phyloP scores from a whole-genome alignment of 2,113 vertebrate genomes.

The Lagenorhynchus albirostris region DNA sequence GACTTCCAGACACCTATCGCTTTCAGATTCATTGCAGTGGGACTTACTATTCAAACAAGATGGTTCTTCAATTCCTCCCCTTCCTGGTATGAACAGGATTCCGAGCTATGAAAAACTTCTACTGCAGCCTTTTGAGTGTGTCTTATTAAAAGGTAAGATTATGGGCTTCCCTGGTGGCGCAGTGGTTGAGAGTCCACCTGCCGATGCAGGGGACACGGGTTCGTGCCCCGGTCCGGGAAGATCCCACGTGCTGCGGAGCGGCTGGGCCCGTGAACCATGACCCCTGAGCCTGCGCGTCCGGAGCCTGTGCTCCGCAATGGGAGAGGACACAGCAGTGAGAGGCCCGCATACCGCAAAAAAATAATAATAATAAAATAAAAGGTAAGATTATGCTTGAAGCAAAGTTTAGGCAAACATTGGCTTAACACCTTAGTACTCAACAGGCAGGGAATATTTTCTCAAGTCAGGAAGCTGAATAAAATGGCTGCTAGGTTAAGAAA shows the following conservation, averaged over 20 bases:
- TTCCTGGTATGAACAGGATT: background rate
- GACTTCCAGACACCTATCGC: background rate
- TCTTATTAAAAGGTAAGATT: conserved; percentile 70
- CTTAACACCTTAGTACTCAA: conserved; percentile 21
- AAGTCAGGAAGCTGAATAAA: conserved; percentile 39
- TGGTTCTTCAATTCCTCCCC: conserved; percentile 21
- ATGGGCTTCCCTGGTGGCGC: background rate
- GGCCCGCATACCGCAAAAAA: no score
- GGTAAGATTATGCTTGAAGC: conserved; percentile 60
- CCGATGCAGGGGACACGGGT: no score
- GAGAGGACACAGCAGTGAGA: no score
- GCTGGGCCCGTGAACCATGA: no score
- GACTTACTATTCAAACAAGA: conserved; percentile 57
- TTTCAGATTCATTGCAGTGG: background rate
- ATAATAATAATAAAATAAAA: conserved; percentile 24
- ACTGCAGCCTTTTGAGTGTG: background rate
- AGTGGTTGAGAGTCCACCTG: no score
- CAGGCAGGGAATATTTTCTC: conserved; percentile 35
- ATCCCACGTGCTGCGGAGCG: no score
- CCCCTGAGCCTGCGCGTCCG: no score
- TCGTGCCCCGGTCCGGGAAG: no score
- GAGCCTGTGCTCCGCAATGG: no score
- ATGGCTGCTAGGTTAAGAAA: conserved; percentile 30
- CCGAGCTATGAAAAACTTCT: conserved; percentile 2
- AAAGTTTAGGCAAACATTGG: conserved; percentile 73